phyloP scores from a whole-genome alignment of 2,797 vertebrate genomes.

The Epinephelus coioides region DNA sequence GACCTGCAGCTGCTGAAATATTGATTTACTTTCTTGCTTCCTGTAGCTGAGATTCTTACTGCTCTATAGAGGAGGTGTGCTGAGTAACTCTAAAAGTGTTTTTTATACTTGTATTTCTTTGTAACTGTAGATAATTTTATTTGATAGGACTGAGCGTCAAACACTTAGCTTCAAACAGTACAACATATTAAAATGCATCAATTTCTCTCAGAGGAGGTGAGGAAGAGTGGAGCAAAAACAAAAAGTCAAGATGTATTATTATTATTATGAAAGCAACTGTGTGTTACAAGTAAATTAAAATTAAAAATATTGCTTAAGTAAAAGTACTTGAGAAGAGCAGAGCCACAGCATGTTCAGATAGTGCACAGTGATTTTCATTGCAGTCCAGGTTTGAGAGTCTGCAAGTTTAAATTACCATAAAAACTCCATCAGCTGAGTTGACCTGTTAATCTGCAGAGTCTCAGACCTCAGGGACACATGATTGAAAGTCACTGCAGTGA shows the following conservation, averaged over 20 bases:
- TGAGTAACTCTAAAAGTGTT: slow-evolving; percentile 2
- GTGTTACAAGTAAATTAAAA: background rate
- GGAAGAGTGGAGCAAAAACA: background rate
- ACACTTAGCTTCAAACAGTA: background rate
- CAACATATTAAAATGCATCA: background rate
- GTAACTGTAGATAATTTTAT: background rate
- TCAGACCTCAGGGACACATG: background rate
- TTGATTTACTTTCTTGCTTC: slow-evolving; percentile 27
- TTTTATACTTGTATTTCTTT: background rate
- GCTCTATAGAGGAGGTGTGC: slow-evolving; percentile 1
- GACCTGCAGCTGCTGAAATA: background rate
- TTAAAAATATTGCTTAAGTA: background rate
- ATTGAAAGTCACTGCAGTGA: background rate
- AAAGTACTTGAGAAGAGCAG: background rate
- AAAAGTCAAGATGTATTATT: background rate
- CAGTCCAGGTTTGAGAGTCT: background rate
- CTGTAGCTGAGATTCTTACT: background rate
- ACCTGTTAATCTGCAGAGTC: background rate
- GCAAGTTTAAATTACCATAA: background rate
- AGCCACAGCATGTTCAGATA: background rate
- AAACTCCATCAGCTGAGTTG: background rate
- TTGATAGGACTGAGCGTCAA: background rate
- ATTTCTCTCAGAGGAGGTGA: background rate
- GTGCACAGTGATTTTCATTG: too few relatives aligned
- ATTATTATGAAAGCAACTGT: background rate